Evolutionary conservation across 2,797 vertebrate species (phyloP).

Genomic region (Masticophis lateralis): DNA sequence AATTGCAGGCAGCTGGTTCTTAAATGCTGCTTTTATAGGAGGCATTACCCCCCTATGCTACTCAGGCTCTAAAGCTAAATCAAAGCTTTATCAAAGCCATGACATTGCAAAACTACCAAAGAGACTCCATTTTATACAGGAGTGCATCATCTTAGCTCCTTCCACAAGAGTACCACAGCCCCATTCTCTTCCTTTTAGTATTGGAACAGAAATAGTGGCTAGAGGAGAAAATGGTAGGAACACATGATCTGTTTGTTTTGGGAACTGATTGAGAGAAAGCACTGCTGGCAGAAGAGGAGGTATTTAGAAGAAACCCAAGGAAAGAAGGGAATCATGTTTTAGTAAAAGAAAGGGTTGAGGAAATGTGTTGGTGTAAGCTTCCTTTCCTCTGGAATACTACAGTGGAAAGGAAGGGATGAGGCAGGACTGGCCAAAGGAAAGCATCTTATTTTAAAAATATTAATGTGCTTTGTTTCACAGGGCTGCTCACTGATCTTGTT

Average conservation of each 20-base stretch:
- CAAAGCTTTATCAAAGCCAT: not conserved
- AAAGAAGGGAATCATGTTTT: not conserved
- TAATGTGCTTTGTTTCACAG: not conserved
- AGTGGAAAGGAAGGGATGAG: not conserved
- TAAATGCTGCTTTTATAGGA: no score
- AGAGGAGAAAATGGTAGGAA: not conserved
- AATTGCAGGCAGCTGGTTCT: no score
- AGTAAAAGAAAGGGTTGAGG: not conserved
- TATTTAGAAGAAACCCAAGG: not conserved
- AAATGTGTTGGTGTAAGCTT: not conserved
- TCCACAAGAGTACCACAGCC: not conserved
- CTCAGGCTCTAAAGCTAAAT: no score
- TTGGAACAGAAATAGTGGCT: not conserved
- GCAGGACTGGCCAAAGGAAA: not conserved
- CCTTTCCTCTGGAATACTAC: not conserved
- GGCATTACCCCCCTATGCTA: no score
- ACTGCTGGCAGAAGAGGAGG: not conserved
- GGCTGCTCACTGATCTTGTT: not conserved
- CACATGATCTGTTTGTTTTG: not conserved
- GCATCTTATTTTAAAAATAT: not conserved
- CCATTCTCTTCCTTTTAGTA: not conserved
- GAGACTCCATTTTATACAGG: not conserved
- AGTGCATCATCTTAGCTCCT: not conserved
- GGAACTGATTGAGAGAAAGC: not conserved
- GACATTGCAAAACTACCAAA: not conserved